phyloP scores from a whole-genome alignment of 2,888 invertebrate genomes.

The Gnatocerus cornutus region DNA sequence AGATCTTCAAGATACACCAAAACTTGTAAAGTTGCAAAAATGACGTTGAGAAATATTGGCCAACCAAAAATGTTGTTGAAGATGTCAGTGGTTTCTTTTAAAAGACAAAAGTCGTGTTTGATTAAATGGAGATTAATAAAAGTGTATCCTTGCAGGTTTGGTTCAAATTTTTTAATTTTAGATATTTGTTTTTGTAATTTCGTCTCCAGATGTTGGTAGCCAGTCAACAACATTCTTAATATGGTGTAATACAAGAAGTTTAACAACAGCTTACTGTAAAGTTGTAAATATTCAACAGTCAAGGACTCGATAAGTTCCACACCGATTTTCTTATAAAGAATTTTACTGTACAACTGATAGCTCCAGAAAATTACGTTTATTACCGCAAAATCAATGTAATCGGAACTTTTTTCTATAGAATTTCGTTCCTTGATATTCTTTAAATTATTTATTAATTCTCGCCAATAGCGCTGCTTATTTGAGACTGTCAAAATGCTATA shows the following conservation, averaged over 20 bases:
- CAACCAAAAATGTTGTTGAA: conserved; percentile 5
- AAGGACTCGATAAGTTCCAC: neutral
- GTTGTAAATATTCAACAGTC: neutral
- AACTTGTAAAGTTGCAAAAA: neutral
- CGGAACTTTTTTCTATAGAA: neutral
- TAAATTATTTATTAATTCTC: neutral
- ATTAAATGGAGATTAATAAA: neutral
- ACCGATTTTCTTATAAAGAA: neutral
- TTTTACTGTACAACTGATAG: too few relatives aligned
- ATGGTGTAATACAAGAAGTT: neutral
- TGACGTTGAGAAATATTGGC: neutral
- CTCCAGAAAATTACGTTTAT: neutral
- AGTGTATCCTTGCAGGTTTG: neutral
- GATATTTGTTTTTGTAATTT: neutral
- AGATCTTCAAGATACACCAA: neutral
- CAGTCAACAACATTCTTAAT: neutral
- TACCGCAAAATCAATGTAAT: neutral
- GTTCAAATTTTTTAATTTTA: neutral
- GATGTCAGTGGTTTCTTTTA: neutral
- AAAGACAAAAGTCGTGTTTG: neutral
- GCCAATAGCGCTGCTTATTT: neutral
- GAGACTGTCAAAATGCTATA: neutral
- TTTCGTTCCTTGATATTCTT: neutral
- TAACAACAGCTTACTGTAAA: neutral
- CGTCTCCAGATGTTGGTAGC: neutral